These are phyloP conservation scores for Zosterops borbonicus DNA, from an alignment of 2,113 vertebrate genomes.

Conservation along the genomic window DNA sequence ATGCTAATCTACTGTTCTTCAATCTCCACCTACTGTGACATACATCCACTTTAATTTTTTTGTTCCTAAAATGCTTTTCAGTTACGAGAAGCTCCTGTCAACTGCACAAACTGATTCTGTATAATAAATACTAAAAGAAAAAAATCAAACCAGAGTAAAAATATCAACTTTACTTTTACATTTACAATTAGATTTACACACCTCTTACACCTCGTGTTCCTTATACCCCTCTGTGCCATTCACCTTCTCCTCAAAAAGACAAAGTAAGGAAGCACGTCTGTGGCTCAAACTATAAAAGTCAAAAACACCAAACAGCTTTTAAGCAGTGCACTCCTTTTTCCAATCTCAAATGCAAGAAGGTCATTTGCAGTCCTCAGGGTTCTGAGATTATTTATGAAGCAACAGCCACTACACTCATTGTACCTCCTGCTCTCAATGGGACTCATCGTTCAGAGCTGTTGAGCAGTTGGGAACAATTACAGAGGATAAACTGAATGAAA, in stretches of 20 bases:
- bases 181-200: background rate
- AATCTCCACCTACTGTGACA: background rate
- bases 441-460: constrained; percentile 63
- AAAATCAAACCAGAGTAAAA: background rate
- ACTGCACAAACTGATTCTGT: background rate
- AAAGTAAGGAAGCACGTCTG: background rate
- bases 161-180: background rate
- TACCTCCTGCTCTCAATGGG: constrained; percentile 56
- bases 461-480: constrained; percentile 71
- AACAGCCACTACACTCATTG: constrained; percentile 19
- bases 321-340: background rate
- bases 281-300: background rate
- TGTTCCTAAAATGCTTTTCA: background rate
- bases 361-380: constrained; percentile 33
- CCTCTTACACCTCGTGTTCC: rapidly evolving
- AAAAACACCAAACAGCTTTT: background rate
- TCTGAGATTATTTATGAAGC: constrained; percentile 62
- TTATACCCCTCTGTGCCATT: background rate
- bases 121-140: background rate
- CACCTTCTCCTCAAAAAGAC: background rate
- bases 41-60: background rate
- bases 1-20: background rate
- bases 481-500: constrained; percentile 70
- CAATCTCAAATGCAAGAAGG: background rate
- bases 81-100: background rate